These are phyloP conservation scores for Sinocyclocheilus anophthalmus DNA, from an alignment of 2,113 vertebrate species.

Conservation along the genomic window DNA sequence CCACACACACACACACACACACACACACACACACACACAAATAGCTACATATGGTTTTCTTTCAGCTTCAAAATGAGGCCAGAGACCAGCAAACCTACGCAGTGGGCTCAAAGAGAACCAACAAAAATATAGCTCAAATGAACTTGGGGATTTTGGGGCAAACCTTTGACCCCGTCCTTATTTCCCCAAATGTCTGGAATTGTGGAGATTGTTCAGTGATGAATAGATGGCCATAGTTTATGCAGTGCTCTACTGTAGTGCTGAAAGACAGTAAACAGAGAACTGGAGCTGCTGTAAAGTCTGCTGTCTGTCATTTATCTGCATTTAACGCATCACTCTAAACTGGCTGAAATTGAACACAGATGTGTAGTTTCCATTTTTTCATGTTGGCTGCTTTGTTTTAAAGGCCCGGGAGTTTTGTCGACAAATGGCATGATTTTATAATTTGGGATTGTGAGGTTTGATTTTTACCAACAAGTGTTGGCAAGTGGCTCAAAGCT, in stretches of 20 bases:
- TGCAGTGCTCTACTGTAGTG: conserved; percentile 55
- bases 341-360: conserved; percentile 47
- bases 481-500: conserved; percentile 17
- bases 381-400: conserved; percentile 31
- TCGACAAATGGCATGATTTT: neutral
- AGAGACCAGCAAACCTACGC: conserved; percentile 47
- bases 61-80: conserved; percentile 63
- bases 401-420: conserved; percentile 8
- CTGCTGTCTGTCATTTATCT: conserved; percentile 53
- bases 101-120: conserved; percentile 51
- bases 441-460: neutral
- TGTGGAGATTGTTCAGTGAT: conserved; percentile 53
- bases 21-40: neutral
- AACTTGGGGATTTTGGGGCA: conserved; percentile 57
- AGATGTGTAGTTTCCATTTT: conserved; percentile 47
- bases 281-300: conserved; percentile 48
- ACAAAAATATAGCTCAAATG: conserved; percentile 48
- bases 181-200: conserved; percentile 59
- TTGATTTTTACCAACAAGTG: conserved; percentile 32
- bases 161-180: conserved; percentile 39
- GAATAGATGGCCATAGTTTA: conserved; percentile 49
- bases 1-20: too few species aligned
- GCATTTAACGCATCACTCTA: conserved; percentile 36
- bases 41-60: conserved; percentile 36
- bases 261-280: conserved; percentile 63